Evolutionary conservation across 2,888 invertebrate species (phyloP), one percentile per base, ranked within the genome.

Genomic region (Noctua pronuba): DNA sequence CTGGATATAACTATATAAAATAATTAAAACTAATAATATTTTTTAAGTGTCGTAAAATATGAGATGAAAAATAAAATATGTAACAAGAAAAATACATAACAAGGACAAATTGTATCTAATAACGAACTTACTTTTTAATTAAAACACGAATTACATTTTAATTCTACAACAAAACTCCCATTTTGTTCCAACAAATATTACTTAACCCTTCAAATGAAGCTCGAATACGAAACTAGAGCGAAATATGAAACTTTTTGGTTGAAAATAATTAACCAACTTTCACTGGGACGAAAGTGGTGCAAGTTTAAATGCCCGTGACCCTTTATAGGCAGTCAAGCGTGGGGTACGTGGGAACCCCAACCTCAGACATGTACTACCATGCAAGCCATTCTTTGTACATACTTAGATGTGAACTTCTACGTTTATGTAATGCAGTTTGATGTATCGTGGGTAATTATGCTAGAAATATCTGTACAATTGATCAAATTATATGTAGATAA

Each of bases 191-290:
- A 73, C 65, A 84, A 82, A 83, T 76, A 77, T 75, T 74, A 83
- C 80, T 84, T 76, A 86, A 88, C 87, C 88, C 83, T 83, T 79
- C 71, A 87, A 87, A 87, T 84, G 86, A 83, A 82, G 79, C 82
- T 83, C 77, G 79, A 80, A 85, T 80, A 70, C 73, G 28, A 75
- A 86, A 85, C 85, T 82, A 80, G 75, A 83, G 71, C 69, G 73
- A 83, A 88, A 86, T 85, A 84, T 88, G 28, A 75, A 88, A 89
- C 77, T 88, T 88, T 87, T 88, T 84, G 75, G 79, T 86, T 73
- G 74, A 77, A 84, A 84, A 83, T 88, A 81, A 89, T 84, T 84
- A 88, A 72, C 81, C 49, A 85, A 86, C 87, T 89, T 87, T 88
- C 85, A n/a, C 76, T 83, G 83, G 82, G 66, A 70, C 64, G 73